Conservation (phyloP, 1,140 invertebrate genomes). For the Drosophila rufa region DNA sequence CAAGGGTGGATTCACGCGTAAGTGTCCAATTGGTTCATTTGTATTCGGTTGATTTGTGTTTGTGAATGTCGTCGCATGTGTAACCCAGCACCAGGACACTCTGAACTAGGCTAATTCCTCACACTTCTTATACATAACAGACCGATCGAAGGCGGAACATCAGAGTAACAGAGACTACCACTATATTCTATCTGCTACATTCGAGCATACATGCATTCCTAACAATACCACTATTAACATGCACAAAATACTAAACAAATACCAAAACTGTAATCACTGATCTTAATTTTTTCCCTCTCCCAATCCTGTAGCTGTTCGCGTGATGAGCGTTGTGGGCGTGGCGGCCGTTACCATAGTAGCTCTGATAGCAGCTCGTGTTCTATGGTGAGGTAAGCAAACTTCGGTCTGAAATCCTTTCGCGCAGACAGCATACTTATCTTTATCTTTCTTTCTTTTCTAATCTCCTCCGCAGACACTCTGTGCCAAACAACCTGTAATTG, state of each 20-base stretch:
- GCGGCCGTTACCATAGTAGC: slow-evolving; percentile 57
- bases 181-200: background rate
- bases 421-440: slow-evolving; percentile 18
- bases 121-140: slow-evolving; percentile 1
- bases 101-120: background rate
- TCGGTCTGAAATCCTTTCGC: background rate
- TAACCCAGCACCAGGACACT: slow-evolving; percentile 19
- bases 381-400: slow-evolving; percentile 72
- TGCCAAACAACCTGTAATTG: slow-evolving; percentile 46
- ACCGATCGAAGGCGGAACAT: slow-evolving; percentile 7
- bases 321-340: slow-evolving; percentile 57
- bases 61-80: slow-evolving; percentile 44
- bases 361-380: slow-evolving; percentile 50
- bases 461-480: slow-evolving; percentile 44
- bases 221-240: background rate
- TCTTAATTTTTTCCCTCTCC: slow-evolving; percentile 6
- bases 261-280: background rate
- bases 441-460: slow-evolving; percentile 24
- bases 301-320: slow-evolving; percentile 16
- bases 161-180: slow-evolving; percentile 3
- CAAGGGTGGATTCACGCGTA: slow-evolving; percentile 34
- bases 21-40: slow-evolving; percentile 41
- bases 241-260: background rate
- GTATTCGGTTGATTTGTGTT: slow-evolving; percentile 35
- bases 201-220: slow-evolving; percentile 3